These are phyloP conservation scores for Muscicapa striata DNA, from an alignment of 2,797 vertebrate species.

Conservation along the genomic window DNA sequence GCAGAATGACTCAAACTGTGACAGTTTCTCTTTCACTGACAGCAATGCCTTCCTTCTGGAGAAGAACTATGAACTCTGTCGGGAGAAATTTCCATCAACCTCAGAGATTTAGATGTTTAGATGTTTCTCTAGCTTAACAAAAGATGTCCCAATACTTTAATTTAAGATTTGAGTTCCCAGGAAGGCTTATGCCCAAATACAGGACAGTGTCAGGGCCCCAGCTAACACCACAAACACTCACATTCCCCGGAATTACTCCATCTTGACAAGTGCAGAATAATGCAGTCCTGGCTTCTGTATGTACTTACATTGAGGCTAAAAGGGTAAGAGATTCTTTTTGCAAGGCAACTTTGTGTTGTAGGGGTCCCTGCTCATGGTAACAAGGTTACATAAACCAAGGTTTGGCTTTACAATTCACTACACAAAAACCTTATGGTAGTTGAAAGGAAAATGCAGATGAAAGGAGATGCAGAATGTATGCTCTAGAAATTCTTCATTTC, in stretches of 20 bases:
- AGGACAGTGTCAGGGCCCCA: background rate
- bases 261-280: background rate
- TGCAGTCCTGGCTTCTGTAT: background rate
- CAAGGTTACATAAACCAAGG: background rate
- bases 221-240: background rate
- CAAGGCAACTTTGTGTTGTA: background rate
- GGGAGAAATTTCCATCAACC: conserved; percentile 1
- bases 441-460: background rate
- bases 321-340: background rate
- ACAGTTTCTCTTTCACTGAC: background rate
- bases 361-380: background rate
- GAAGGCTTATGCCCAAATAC: background rate
- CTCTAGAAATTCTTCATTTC: background rate
- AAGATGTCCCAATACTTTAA: background rate
- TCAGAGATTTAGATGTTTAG: background rate
- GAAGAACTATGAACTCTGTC: background rate
- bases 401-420: background rate
- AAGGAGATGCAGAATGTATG: background rate
- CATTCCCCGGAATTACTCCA: background rate
- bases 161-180: background rate
- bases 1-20: background rate
- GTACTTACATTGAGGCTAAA: background rate
- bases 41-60: background rate
- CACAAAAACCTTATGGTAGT: background rate
- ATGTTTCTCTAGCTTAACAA: background rate